Conservation (phyloP, 2,888 invertebrate species). For the Abrostola tripartita region DNA sequence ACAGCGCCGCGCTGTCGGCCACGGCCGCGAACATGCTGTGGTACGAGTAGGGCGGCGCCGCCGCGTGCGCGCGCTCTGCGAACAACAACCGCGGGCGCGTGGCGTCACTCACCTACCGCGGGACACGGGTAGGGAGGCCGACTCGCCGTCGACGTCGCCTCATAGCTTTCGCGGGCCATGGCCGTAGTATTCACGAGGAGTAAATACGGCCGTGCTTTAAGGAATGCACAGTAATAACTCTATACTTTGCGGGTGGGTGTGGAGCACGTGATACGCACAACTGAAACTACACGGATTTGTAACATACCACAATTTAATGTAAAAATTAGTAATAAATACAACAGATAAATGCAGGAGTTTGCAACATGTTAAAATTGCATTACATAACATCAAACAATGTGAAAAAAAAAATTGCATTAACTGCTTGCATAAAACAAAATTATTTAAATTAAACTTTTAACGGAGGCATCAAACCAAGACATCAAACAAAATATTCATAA, state of each 20-base stretch:
- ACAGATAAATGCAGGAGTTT: conserved; percentile 91
- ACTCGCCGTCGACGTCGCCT: conserved; percentile 11
- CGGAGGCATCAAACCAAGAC: conserved; percentile 89
- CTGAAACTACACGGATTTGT: conserved; percentile 88
- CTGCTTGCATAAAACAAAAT: conserved; percentile 88
- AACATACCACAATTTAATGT: conserved; percentile 92
- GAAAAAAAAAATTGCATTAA: conserved; percentile 88
- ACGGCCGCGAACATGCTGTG: conserved; percentile 95
- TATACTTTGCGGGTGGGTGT: conserved; percentile 71
- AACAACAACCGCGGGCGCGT: conserved; percentile 65
- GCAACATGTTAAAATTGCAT: conserved; percentile 89
- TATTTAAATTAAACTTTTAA: conserved; percentile 87
- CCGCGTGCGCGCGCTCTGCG: conserved; percentile 71
- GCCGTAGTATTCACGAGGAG: conserved; percentile 26
- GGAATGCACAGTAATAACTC: conserved; percentile 55
- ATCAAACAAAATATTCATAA: conserved; percentile 84
- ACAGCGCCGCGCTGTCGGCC: conserved; percentile 91
- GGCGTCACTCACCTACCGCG: conserved; percentile 34
- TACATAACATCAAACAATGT: conserved; percentile 89
- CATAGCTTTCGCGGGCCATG: conserved; percentile 7
- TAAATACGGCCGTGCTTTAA: conserved; percentile 43
- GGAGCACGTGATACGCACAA: conserved; percentile 79
- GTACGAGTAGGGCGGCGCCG: conserved; percentile 90
- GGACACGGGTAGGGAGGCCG: conserved; percentile 15
- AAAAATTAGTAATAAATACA: conserved; percentile 92